Percentiles rank a stretch among this genome's conserved stretches.
Conservation (phyloP, 2,888 invertebrate species). For the Cheilosia vernalis region DNA sequence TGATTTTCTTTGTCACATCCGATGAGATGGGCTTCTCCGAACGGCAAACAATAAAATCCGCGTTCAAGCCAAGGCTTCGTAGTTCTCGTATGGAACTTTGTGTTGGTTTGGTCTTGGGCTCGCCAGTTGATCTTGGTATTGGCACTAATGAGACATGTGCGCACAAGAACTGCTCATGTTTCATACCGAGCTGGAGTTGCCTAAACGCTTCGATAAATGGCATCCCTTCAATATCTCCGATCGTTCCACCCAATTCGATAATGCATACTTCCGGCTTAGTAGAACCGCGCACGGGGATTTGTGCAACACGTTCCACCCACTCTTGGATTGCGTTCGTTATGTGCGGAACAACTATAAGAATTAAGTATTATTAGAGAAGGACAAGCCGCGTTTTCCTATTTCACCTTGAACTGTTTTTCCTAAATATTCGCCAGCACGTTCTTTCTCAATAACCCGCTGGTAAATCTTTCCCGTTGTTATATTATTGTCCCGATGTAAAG, state of each 20-base stretch:
- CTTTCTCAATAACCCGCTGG: conserved; percentile 90
- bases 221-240: conserved; percentile 99
- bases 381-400: too few relatives aligned
- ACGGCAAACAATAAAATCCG: conserved; percentile 97
- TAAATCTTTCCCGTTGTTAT: conserved; percentile 99
- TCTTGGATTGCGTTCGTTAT: conserved; percentile 99
- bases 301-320: conserved; percentile 97
- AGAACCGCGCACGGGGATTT: conserved; percentile 91
- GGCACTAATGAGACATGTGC: conserved; percentile 99
- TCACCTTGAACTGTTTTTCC: too few relatives aligned
- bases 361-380: conserved; percentile 84
- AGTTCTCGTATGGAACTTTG: conserved; percentile 97
- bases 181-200: conserved; percentile 97
- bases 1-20: conserved; percentile 95
- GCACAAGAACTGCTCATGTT: conserved; percentile 95
- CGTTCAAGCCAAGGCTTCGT: conserved; percentile 94
- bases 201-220: conserved; percentile 99
- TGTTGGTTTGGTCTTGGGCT: conserved; percentile 99
- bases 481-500: conserved; percentile 97
- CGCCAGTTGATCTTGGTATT: conserved; percentile 95
- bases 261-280: conserved; percentile 91
- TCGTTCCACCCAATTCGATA: conserved; percentile 97
- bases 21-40: conserved; percentile 94
- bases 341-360: conserved; percentile 94
- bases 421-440: too few relatives aligned